Evolutionary conservation across 1,140 invertebrate species (phyloP).

Genomic region (Drosophila rufa): DNA sequence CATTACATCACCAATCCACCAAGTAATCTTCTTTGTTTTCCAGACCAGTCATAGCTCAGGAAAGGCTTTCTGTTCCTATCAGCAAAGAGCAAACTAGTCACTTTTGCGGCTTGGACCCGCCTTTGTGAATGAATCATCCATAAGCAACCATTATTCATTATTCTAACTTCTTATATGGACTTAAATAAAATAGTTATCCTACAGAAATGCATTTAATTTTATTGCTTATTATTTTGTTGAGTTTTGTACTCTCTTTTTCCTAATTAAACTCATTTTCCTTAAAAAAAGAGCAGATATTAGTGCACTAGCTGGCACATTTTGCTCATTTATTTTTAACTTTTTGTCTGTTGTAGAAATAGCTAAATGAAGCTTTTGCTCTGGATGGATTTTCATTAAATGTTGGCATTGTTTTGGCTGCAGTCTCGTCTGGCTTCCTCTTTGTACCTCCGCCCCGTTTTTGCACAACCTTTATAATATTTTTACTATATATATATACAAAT

Average conservation of each 20-base stretch:
- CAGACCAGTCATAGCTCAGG: constrained; percentile 6
- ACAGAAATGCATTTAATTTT: not conserved
- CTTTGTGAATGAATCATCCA: constrained; percentile 12
- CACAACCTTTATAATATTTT: constrained; percentile 19
- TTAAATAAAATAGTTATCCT: not conserved
- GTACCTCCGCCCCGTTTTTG: too few relatives aligned
- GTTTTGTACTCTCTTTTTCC: not conserved
- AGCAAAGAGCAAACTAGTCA: constrained; percentile 21
- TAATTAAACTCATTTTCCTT: not conserved
- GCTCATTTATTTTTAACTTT: not conserved
- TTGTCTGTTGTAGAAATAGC: not conserved
- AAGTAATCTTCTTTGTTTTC: constrained; percentile 19
- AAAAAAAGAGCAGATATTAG: not conserved
- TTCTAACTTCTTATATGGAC: not conserved
- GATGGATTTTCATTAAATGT: constrained; percentile 44
- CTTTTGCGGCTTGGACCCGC: not conserved
- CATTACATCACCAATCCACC: constrained; percentile 3
- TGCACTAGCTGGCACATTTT: not conserved
- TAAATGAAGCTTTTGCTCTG: not conserved
- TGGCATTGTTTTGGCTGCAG: constrained; percentile 23
- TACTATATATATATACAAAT: not conserved
- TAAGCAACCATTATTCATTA: not conserved
- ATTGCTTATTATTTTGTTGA: too few relatives aligned
- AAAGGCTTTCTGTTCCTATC: constrained; percentile 16
- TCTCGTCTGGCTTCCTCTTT: constrained; percentile 16